A percentile compares a stretch with the other conserved stretches of the same genome.
These are phyloP conservation scores for Carassius carassius DNA, from an alignment of 2,113 vertebrate species.

Conservation along the genomic window DNA sequence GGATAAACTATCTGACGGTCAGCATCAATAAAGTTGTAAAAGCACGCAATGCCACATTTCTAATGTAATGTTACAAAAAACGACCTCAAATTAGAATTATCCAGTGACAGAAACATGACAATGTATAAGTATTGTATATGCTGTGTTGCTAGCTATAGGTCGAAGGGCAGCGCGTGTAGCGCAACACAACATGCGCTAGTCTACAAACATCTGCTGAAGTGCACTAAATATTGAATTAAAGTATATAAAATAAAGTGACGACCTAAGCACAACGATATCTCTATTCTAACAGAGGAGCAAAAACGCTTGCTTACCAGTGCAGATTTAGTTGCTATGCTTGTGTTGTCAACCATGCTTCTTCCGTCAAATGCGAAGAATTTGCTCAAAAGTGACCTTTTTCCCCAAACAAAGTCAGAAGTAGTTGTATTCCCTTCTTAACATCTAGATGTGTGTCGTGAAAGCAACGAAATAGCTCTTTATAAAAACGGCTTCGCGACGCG, in stretches of 20 bases:
- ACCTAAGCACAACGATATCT: slow-evolving; percentile 4
- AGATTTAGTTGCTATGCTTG: slow-evolving; percentile 74
- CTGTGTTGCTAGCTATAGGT: slow-evolving; percentile 12
- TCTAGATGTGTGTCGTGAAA: slow-evolving; percentile 54
- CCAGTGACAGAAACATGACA: not conserved
- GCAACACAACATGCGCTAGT: not conserved
- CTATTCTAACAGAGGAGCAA: not conserved
- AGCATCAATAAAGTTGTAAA: not conserved
- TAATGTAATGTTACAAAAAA: not conserved
- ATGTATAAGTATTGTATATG: not conserved
- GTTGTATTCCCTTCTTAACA: slow-evolving; percentile 58
- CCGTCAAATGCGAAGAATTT: slow-evolving; percentile 57
- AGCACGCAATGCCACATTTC: not conserved
- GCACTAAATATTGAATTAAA: not conserved
- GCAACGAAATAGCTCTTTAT: slow-evolving; percentile 28
- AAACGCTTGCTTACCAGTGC: slow-evolving; percentile 76
- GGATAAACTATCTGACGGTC: not conserved
- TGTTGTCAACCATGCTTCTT: slow-evolving; percentile 81
- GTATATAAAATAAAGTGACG: not conserved
- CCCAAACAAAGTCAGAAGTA: slow-evolving; percentile 51
- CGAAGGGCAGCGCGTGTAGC: not conserved
- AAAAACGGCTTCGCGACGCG: slow-evolving; percentile 45
- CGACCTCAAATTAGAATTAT: not conserved
- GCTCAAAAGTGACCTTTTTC: slow-evolving; percentile 58
- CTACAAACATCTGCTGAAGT: not conserved